Evolutionary conservation across 2,888 invertebrate genomes (phyloP).

Genomic region (Lasioglossum figueresi): DNA sequence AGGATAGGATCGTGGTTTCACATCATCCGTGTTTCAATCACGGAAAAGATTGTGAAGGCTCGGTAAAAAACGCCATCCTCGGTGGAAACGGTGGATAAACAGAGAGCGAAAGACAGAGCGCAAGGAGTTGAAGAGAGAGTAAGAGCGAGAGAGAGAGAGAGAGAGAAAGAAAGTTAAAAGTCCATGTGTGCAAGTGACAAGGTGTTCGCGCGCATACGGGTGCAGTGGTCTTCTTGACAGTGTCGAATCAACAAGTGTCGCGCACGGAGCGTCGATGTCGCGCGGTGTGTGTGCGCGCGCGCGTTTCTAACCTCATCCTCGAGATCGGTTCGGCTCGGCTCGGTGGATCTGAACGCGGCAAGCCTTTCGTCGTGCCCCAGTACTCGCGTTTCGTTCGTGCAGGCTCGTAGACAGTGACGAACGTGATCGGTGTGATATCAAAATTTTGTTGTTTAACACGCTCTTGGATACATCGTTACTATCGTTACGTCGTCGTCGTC

Average conservation of each 20-base stretch:
- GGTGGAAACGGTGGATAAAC: slow-evolving; percentile 14
- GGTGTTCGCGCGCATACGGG: slow-evolving; percentile 51
- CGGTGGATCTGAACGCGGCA: slow-evolving; percentile 20
- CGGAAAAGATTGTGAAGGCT: slow-evolving; percentile 42
- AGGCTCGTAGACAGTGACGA: slow-evolving; percentile 7
- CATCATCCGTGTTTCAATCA: slow-evolving; percentile 37
- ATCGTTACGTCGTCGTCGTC: slow-evolving; percentile 52
- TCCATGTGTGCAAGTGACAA: slow-evolving; percentile 38
- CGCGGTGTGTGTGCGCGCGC: slow-evolving; percentile 47
- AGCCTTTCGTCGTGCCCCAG: slow-evolving; percentile 19
- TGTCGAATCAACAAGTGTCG: slow-evolving; percentile 75
- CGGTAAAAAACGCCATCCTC: slow-evolving; percentile 50
- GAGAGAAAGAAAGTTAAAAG: slow-evolving; percentile 43
- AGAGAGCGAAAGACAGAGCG: slow-evolving; percentile 12
- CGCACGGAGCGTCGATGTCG: slow-evolving; percentile 52
- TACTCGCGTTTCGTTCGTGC: slow-evolving; percentile 20
- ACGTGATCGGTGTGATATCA: slow-evolving; percentile 56
- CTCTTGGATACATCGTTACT: slow-evolving; percentile 65
- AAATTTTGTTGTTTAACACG: slow-evolving; percentile 52
- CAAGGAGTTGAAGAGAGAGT: slow-evolving; percentile 4
- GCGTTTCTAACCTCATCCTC: slow-evolving; percentile 62
- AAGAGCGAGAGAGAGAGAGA: slow-evolving; percentile 12
- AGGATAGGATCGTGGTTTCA: slow-evolving; percentile 27
- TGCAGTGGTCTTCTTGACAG: slow-evolving; percentile 65
- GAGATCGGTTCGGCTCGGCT: slow-evolving; percentile 42